Percentiles rank a stretch among this genome's conserved stretches.
Conservation (phyloP, 1,140 invertebrate genomes). For the Cataglyphis hispanica region DNA sequence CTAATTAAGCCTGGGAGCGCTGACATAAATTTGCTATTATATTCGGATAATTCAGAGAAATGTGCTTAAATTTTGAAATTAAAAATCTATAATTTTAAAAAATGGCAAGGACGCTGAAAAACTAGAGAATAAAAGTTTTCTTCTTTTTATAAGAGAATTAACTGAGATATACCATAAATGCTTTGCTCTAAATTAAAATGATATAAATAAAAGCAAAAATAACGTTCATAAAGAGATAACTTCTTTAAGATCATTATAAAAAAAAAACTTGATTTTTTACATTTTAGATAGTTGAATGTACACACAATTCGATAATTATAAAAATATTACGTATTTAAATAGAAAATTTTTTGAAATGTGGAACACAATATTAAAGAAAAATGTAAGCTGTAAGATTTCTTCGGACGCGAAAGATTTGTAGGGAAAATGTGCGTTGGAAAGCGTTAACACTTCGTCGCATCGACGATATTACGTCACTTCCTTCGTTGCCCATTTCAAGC, state of each 20-base stretch:
- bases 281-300: neutral
- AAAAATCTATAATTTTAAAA: neutral
- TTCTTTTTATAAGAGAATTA: neutral
- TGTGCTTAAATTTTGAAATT: neutral
- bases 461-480: slow-evolving; percentile 68
- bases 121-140: neutral
- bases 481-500: slow-evolving; percentile 71
- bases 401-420: slow-evolving; percentile 26
- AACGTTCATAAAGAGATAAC: neutral
- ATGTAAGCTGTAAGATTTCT: slow-evolving; percentile 32
- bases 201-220: neutral
- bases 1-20: neutral
- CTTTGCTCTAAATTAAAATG: neutral
- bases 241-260: neutral
- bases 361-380: slow-evolving; percentile 8
- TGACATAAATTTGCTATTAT: neutral
- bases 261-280: neutral
- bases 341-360: slow-evolving; percentile 1
- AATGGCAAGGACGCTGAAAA: neutral
- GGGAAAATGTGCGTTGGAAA: slow-evolving; percentile 46
- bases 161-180: neutral
- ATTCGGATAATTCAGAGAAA: neutral
- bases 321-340: slow-evolving; percentile 22
- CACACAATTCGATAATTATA: neutral
- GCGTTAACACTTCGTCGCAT: slow-evolving; percentile 69